These are phyloP conservation scores for Holcopasites calliopsidis DNA, from an alignment of 1,140 invertebrate species.

Conservation along the genomic window DNA sequence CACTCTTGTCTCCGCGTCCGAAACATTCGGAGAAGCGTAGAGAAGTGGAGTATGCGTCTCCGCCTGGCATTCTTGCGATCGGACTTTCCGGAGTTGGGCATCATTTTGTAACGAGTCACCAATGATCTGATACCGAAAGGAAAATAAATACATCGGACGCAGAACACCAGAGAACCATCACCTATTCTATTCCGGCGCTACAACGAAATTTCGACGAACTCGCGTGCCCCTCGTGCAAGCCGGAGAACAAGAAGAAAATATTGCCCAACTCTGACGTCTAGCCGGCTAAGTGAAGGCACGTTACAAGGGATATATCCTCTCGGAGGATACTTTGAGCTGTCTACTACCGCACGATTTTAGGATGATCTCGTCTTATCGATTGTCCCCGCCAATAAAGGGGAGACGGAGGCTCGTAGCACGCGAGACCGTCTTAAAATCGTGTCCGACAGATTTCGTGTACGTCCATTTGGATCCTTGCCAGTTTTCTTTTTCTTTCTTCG, in stretches of 20 bases:
- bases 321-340: neutral
- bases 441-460: slow-evolving; percentile 26
- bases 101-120: neutral
- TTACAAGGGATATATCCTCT: neutral
- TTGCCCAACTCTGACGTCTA: neutral
- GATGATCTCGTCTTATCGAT: no score
- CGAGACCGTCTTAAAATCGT: neutral
- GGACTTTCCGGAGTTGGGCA: neutral
- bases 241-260: slow-evolving; percentile 1
- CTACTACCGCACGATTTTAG: neutral
- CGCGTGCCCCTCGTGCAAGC: neutral
- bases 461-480: slow-evolving; percentile 47
- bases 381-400: neutral
- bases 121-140: neutral
- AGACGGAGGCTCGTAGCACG: neutral
- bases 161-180: neutral
- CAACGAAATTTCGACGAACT: neutral
- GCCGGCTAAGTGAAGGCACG: neutral
- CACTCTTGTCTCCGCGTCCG: neutral
- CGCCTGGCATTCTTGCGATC: neutral
- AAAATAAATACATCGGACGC: neutral
- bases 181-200: neutral
- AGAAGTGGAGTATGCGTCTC: neutral
- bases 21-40: neutral
- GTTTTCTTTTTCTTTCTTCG: neutral